Evolutionary conservation across 2,888 invertebrate species (phyloP), one percentile per base, ranked within the genome.

Genomic region (Megamerina dolium): DNA sequence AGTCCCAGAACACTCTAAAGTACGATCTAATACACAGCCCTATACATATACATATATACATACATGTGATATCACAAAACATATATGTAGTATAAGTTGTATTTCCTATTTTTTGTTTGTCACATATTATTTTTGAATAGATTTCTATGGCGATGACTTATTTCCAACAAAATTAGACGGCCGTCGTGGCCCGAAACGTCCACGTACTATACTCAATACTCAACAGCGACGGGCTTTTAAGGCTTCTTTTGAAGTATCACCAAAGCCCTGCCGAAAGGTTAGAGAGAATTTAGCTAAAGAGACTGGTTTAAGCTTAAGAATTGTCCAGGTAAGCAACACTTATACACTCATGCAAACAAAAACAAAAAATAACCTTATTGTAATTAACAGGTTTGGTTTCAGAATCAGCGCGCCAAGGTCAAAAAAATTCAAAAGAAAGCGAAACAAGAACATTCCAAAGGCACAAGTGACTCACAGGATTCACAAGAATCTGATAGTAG

Each of bases 171-270:
- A 75, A 55, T 64, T 80, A 55, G 83, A 83, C 63, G 83, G 83
- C 3, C 71, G 83, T 20, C 72, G 85, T 53, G 85, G 87, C 5
- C 87, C 87, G 1, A 89, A 89, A 68, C 69, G 88, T 55, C 88
- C 89, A 1, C 72, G 89, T 50, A 89, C 89, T 13, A 89, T 89
- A 56, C 75, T 89, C 34, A 89, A 88, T 36, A 87, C 87, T 2
- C 83, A 84, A 56, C 89, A 89, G 66, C 68, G 89, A 54, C 74
- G 87, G 53, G 87, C 87, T 50, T 89, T 89, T 70, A 89, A 88
- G 69, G 82, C 84, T 27, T 87, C 87, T 14, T 90, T 89, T 69
- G 88, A 89, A 72, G 78, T 87, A 56, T 87, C 87, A 57, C 85
- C 88, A 16, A 88, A 89, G 63, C 88, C 87, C 3, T 87, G 87